phyloP scores from a whole-genome alignment of 2,113 vertebrate species.

The Pelusios castaneus region DNA sequence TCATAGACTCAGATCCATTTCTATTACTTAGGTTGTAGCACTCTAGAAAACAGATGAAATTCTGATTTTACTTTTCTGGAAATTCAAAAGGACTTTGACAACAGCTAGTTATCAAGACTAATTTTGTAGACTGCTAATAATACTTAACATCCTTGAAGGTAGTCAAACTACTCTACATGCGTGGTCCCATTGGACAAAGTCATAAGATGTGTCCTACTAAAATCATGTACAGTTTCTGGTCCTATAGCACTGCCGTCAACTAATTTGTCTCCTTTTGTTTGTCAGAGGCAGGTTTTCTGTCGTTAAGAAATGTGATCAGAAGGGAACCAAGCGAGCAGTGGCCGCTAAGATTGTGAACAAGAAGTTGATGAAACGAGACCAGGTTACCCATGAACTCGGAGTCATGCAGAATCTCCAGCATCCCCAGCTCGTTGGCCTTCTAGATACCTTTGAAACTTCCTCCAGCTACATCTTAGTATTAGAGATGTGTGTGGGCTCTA shows the following conservation, averaged over 20 bases:
- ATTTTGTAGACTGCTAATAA: background rate
- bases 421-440: constrained; percentile 89
- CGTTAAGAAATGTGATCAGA: constrained; percentile 94
- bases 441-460: constrained; percentile 94
- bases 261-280: constrained; percentile 9
- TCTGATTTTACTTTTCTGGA: background rate
- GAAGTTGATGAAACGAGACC: constrained; percentile 95
- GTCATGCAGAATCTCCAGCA: constrained; percentile 94
- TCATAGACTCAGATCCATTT: background rate
- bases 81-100: background rate
- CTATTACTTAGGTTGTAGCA: background rate
- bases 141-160: background rate
- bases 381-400: constrained; percentile 93
- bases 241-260: rapidly evolving
- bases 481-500: constrained; percentile 87
- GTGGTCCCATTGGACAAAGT: background rate
- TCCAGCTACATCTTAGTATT: constrained; percentile 90
- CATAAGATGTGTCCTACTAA: background rate
- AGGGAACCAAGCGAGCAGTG: constrained; percentile 87
- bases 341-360: constrained; percentile 97
- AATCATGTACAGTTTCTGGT: background rate
- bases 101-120: background rate
- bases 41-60: background rate
- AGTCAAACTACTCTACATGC: background rate
- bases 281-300: constrained; percentile 96